These are phyloP conservation scores for Ryuthela nishihirai DNA, from an alignment of 2,888 invertebrate species.

Conservation along the genomic window DNA sequence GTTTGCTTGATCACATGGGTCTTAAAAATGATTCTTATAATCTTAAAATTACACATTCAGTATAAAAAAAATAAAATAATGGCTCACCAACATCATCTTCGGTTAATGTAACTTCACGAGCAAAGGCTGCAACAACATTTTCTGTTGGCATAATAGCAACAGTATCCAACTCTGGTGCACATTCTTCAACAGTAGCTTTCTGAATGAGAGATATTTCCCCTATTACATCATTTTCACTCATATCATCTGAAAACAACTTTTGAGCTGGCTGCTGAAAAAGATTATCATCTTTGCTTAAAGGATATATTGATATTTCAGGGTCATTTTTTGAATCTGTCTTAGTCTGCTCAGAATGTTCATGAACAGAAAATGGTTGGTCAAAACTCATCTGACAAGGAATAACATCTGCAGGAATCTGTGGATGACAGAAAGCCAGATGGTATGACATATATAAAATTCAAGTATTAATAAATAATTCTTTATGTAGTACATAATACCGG, in stretches of 20 bases:
- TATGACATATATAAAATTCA: too few species aligned
- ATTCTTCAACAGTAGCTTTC: constrained; percentile 93
- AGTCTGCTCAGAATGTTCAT: constrained; percentile 6
- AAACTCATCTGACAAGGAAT: too few species aligned
- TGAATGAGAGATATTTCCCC: constrained; percentile 28
- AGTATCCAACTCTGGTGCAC: constrained; percentile 71
- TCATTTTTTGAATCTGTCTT: constrained; percentile 1
- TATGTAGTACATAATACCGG: too few species aligned
- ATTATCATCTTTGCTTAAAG: constrained; percentile 13
- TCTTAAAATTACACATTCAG: too few species aligned
- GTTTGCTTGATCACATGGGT: too few species aligned
- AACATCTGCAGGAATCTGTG: too few species aligned
- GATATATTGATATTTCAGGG: neutral
- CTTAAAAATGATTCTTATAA: too few species aligned
- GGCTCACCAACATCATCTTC: constrained; percentile 78
- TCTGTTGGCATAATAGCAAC: constrained; percentile 77
- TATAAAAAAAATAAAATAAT: too few species aligned
- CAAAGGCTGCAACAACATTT: constrained; percentile 68
- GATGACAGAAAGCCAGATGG: too few species aligned
- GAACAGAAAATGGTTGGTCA: too few species aligned
- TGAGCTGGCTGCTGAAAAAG: constrained; percentile 3
- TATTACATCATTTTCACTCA: neutral
- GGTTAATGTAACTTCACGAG: constrained; percentile 79
- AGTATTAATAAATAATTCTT: too few species aligned
- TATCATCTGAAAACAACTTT: constrained; percentile 4